Evolutionary conservation across 2,797 vertebrate species (phyloP).

Genomic region (Euthynnus affinis): DNA sequence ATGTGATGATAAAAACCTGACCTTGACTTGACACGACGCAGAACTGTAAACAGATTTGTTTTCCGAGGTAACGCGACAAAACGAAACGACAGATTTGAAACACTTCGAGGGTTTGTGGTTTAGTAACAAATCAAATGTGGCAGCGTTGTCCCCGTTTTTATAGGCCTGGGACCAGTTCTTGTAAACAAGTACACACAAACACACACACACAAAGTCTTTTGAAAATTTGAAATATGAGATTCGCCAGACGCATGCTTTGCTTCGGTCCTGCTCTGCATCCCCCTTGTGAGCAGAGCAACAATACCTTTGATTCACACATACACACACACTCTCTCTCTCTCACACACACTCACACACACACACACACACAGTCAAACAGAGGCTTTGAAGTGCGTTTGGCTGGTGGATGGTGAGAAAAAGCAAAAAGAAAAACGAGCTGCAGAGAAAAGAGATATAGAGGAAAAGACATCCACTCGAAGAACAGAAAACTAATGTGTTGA

Average conservation of each 20-base stretch:
- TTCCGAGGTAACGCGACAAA: neutral
- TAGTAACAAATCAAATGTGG: slow-evolving; percentile 33
- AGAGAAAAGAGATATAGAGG: slow-evolving; percentile 30
- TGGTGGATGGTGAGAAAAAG: slow-evolving; percentile 38
- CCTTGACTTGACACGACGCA: neutral
- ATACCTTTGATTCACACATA: slow-evolving; percentile 54
- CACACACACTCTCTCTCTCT: neutral
- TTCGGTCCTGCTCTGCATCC: slow-evolving; percentile 51
- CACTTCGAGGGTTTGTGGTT: slow-evolving; percentile 19
- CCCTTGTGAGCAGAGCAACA: slow-evolving; percentile 51
- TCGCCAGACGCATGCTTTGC: slow-evolving; percentile 57
- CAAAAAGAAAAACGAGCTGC: slow-evolving; percentile 33
- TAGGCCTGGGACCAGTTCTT: slow-evolving; percentile 25
- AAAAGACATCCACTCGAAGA: slow-evolving; percentile 22
- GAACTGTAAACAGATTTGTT: neutral
- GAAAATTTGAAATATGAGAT: slow-evolving; percentile 71
- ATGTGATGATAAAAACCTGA: neutral
- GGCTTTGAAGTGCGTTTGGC: slow-evolving; percentile 57
- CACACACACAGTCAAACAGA: slow-evolving; percentile 24
- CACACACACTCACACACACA: slow-evolving; percentile 27
- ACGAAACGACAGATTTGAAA: slow-evolving; percentile 5
- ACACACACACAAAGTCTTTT: slow-evolving; percentile 45
- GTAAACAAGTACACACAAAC: slow-evolving; percentile 7
- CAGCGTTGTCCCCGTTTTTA: slow-evolving; percentile 30
- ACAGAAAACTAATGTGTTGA: slow-evolving; percentile 10